Conservation (phyloP, 1,140 invertebrate species). For the Eueides isabella region DNA sequence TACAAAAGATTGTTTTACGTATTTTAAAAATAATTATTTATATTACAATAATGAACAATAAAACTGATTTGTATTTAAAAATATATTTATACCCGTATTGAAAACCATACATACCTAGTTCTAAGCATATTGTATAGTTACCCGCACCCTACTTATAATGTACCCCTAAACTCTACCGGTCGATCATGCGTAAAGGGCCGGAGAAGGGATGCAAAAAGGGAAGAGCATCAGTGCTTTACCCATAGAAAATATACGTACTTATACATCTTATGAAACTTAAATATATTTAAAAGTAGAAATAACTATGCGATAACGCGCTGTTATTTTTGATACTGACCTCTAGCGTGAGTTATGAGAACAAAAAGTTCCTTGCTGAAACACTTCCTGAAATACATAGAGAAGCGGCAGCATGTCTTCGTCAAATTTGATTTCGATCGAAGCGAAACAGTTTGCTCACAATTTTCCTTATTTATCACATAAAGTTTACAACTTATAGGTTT, state of each 20-base stretch:
- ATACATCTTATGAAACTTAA: slow-evolving; percentile 24
- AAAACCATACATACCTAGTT: slow-evolving; percentile 7
- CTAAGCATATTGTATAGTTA: slow-evolving; percentile 36
- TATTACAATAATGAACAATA: background rate
- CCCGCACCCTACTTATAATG: slow-evolving; percentile 68
- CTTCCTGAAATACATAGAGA: slow-evolving; percentile 79
- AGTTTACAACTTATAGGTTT: slow-evolving; percentile 57
- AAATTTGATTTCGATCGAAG: slow-evolving; percentile 71
- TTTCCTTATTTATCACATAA: slow-evolving; percentile 62
- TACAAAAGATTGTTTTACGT: too few species aligned
- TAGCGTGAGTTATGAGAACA: slow-evolving; percentile 77
- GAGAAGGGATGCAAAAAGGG: slow-evolving; percentile 78
- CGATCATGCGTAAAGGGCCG: slow-evolving; percentile 81
- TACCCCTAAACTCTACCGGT: slow-evolving; percentile 77
- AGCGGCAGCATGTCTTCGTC: slow-evolving; percentile 69
- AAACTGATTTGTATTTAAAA: slow-evolving; percentile 11
- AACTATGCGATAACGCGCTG: slow-evolving; percentile 19
- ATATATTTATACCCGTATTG: background rate
- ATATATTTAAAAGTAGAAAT: slow-evolving; percentile 24
- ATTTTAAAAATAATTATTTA: too few species aligned
- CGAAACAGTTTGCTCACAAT: slow-evolving; percentile 59
- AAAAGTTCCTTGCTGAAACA: slow-evolving; percentile 79
- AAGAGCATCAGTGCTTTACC: slow-evolving; percentile 74
- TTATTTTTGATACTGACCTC: slow-evolving; percentile 74
- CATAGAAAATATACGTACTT: slow-evolving; percentile 50